Percentiles rank a stretch among this genome's conserved stretches.
Evolutionary conservation across 2,888 invertebrate genomes (phyloP).

Genomic region (Nymphalis polychloros): DNA sequence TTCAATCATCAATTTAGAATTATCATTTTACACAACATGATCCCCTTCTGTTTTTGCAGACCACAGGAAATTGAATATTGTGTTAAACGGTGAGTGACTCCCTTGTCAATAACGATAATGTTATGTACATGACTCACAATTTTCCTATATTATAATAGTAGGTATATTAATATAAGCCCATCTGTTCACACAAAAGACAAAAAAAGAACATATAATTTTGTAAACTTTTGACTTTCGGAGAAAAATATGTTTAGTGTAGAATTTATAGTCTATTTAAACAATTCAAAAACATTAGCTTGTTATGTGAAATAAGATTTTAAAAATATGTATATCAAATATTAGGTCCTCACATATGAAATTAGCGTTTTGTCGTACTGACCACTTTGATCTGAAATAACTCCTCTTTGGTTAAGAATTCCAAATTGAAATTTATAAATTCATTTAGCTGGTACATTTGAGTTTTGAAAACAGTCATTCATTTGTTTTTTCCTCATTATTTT

Average conservation of each 20-base stretch:
- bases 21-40: slow-evolving; percentile 21
- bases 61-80: slow-evolving; percentile 35
- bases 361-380: too few species aligned
- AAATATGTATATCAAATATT: too few species aligned
- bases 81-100: slow-evolving; percentile 18
- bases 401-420: too few species aligned
- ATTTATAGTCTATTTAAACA: background rate
- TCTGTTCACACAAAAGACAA: background rate
- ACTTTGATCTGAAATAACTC: too few species aligned
- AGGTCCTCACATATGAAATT: too few species aligned
- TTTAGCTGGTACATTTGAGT: too few species aligned
- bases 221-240: background rate
- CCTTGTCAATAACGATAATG: background rate
- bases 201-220: background rate
- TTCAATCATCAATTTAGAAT: slow-evolving; percentile 6
- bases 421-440: too few species aligned
- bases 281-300: too few species aligned
- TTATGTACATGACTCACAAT: background rate
- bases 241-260: background rate
- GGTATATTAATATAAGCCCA: background rate
- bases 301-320: too few species aligned
- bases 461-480: too few species aligned
- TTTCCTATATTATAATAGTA: background rate
- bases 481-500: too few species aligned
- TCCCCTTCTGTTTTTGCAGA: slow-evolving; percentile 32